Evolutionary conservation across 2,797 vertebrate genomes (phyloP), one percentile per base, ranked within the genome.

Genomic region (Acanthurus tractus): DNA sequence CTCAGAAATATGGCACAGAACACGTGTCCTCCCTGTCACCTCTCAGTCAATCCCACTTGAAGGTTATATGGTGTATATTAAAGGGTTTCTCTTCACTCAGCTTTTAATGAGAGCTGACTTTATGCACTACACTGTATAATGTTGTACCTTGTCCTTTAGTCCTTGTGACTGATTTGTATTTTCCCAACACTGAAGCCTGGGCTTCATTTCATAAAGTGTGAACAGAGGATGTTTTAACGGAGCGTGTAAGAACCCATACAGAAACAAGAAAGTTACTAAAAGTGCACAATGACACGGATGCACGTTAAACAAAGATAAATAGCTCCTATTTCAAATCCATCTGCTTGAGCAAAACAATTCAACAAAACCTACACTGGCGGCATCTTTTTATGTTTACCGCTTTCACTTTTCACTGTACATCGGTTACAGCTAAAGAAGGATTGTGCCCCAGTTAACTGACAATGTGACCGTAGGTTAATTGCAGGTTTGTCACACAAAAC

Each of bases 21-120:
- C 42, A n/a, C 40, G 59, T 70, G 74, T 65, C 10, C 44, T 46
- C 49, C 20, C 44, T 44, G 57, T 15, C 8, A 25, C 22, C 18
- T 66, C 38, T 59, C 61, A 8, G n/a, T 46, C 59, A 65, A 62
- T 65, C 65, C 45, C 20, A 25, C 34, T 29, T 62, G 6, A 65
- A 56, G 54, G 48, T 38, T 64, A 20, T 45, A 50, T 58, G 4
- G 1, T 40, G 10, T 70, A 18, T 44, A 53, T 22, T 11, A 25
- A 44, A 77, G 23, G 0, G 25, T 49, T 53, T 65, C 20, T 55
- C 29, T 9, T 1, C 17, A 36, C 42, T 11, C 49, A 20, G 40
- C 49, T 20, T 68, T 63, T 18, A 15, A 62, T 48, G n/a, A 48
- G 34, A 55, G 40, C 12, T 29, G 18, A 42, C 44, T 17, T 13